Percentiles rank a stretch among this genome's conserved stretches.
phyloP scores from a whole-genome alignment of 2,113 vertebrate genomes.

The Dipodomys ordii region DNA sequence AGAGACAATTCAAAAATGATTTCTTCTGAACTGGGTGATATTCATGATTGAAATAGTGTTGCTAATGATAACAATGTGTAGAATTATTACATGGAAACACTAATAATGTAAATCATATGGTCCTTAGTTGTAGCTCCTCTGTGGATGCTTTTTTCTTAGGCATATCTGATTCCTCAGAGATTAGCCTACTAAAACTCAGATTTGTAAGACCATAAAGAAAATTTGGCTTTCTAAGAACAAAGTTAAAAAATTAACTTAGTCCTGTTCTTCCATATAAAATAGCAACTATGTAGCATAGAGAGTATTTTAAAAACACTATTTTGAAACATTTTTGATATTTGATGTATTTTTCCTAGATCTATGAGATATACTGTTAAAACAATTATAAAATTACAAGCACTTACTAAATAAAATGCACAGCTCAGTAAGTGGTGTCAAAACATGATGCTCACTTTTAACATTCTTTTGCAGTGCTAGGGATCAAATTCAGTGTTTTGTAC shows the following conservation, averaged over 20 bases:
- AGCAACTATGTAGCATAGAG: not conserved
- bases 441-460: not conserved
- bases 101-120: constrained; percentile 80
- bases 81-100: constrained; percentile 77
- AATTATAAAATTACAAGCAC: constrained; percentile 21
- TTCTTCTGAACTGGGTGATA: constrained; percentile 82
- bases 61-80: constrained; percentile 83
- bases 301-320: not conserved
- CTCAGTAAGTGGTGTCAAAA: constrained; percentile 1
- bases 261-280: constrained; percentile 36
- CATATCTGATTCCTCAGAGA: constrained; percentile 66
- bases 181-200: constrained; percentile 68
- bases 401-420: constrained; percentile 14
- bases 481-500: too few relatives aligned
- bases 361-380: constrained; percentile 21
- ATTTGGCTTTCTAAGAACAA: constrained; percentile 46
- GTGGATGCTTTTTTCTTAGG: constrained; percentile 54
- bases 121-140: constrained; percentile 5
- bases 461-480: too few relatives aligned
- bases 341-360: not conserved
- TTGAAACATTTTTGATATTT: constrained; percentile 44
- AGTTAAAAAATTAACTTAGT: constrained; percentile 42
- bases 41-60: constrained; percentile 79
- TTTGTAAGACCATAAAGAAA: constrained; percentile 57
- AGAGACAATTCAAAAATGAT: constrained; percentile 79